Evolutionary conservation across 2,797 vertebrate genomes (phyloP).

Genomic region (Tinamus major): DNA sequence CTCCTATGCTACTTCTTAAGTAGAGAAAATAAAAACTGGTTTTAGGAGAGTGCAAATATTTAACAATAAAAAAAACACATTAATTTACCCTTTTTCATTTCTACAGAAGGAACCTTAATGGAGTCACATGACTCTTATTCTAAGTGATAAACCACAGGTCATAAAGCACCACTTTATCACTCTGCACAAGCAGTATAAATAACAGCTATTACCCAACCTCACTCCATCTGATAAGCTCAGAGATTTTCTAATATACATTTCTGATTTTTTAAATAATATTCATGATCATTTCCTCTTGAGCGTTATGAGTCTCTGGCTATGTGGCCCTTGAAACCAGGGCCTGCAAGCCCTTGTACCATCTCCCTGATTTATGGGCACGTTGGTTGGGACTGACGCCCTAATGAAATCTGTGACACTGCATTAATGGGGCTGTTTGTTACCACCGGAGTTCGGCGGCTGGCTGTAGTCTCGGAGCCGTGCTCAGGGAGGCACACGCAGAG

Average conservation of each 20-base stretch:
- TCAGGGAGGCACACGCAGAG: constrained; percentile 7
- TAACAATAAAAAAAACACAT: constrained; percentile 77
- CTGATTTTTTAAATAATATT: constrained; percentile 79
- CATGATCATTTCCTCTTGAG: constrained; percentile 75
- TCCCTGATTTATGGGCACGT: constrained; percentile 86
- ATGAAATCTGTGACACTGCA: constrained; percentile 87
- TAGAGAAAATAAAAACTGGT: constrained; percentile 73
- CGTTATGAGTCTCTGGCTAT: constrained; percentile 79
- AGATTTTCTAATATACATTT: constrained; percentile 78
- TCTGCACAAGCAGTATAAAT: constrained; percentile 80
- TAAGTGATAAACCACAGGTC: constrained; percentile 81
- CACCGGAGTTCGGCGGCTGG: constrained; percentile 77
- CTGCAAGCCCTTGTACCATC: constrained; percentile 83
- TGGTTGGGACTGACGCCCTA: constrained; percentile 83
- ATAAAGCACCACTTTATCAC: constrained; percentile 81
- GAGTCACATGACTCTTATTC: constrained; percentile 79
- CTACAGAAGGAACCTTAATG: constrained; percentile 78
- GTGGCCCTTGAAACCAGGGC: constrained; percentile 76
- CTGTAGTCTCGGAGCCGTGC: constrained; percentile 36
- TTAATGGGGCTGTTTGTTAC: constrained; percentile 90
- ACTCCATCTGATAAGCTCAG: constrained; percentile 76
- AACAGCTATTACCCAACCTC: constrained; percentile 78
- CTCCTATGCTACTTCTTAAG: constrained; percentile 62
- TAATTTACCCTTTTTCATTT: constrained; percentile 78
- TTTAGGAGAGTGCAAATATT: constrained; percentile 77